These are phyloP conservation scores for Shargacucullia verbasci DNA, from an alignment of 2,888 invertebrate species.

Conservation along the genomic window DNA sequence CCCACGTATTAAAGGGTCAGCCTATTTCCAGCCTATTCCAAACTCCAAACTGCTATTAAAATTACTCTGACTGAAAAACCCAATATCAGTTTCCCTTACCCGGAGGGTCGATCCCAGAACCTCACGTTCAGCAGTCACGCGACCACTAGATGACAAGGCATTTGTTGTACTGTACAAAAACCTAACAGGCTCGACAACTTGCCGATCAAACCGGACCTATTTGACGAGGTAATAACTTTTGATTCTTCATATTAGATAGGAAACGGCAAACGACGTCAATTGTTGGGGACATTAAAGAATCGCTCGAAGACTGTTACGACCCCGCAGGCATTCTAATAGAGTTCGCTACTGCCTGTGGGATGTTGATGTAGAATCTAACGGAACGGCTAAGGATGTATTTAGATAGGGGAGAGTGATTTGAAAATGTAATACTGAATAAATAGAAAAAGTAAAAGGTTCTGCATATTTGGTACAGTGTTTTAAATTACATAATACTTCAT, in stretches of 20 bases:
- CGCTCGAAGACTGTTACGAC: conserved; percentile 78
- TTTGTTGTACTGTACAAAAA: too few relatives aligned
- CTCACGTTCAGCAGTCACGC: too few relatives aligned
- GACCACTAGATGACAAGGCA: too few relatives aligned
- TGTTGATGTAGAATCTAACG: conserved; percentile 52
- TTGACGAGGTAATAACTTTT: conserved; percentile 61
- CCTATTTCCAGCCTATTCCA: too few relatives aligned
- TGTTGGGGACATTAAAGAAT: conserved; percentile 76
- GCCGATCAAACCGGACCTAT: conserved; percentile 49
- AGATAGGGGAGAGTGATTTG: conserved; percentile 12
- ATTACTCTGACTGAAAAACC: too few relatives aligned
- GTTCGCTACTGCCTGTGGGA: conserved; percentile 59
- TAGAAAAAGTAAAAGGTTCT: conserved; percentile 3
- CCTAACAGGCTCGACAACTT: not conserved
- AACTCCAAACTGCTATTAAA: too few relatives aligned
- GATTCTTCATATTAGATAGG: conserved; percentile 72
- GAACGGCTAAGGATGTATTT: conserved; percentile 40
- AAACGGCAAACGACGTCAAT: conserved; percentile 68
- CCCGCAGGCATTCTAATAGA: conserved; percentile 83
- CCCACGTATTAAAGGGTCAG: too few relatives aligned
- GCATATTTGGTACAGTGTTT: not conserved
- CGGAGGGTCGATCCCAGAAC: too few relatives aligned
- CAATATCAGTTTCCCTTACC: too few relatives aligned
- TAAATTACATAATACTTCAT: too few relatives aligned
- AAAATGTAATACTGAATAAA: conserved; percentile 37